Evolutionary conservation across 1,140 invertebrate genomes (phyloP).

Genomic region (Sitobion miscanthi): DNA sequence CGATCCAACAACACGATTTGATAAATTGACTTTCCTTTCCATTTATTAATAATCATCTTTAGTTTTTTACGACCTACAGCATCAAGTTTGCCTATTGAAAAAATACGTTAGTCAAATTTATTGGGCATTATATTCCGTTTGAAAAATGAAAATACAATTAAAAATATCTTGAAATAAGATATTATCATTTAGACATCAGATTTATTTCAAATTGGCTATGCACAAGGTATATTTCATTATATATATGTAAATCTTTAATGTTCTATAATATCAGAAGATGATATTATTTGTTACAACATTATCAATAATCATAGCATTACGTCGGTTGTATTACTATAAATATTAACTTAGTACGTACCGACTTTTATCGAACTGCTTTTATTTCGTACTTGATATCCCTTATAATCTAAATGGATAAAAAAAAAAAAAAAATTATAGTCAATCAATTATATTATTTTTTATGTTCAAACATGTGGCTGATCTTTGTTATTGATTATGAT

Average conservation of each 20-base stretch:
- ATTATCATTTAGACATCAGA: neutral
- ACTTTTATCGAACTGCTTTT: neutral
- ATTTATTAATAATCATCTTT: slow-evolving; percentile 75
- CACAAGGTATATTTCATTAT: no score
- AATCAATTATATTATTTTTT: neutral
- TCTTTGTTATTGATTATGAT: neutral
- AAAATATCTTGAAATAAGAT: neutral
- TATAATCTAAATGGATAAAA: slow-evolving; percentile 31
- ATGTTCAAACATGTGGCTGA: neutral
- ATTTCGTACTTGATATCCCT: slow-evolving; percentile 31
- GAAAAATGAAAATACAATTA: neutral
- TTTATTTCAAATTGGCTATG: neutral
- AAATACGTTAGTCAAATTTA: neutral
- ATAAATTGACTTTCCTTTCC: slow-evolving; percentile 80
- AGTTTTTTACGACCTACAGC: slow-evolving; percentile 75
- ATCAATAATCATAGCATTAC: neutral
- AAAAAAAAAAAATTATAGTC: neutral
- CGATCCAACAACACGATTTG: slow-evolving; percentile 82
- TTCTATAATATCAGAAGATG: neutral
- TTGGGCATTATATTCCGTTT: neutral
- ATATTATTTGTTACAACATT: neutral
- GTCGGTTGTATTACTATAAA: neutral
- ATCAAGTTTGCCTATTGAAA: slow-evolving; percentile 68
- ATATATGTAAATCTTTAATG: neutral
- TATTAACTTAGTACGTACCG: neutral